phyloP scores from a whole-genome alignment of 2,797 vertebrate genomes.

The Petrocephalus schoutedeni region DNA sequence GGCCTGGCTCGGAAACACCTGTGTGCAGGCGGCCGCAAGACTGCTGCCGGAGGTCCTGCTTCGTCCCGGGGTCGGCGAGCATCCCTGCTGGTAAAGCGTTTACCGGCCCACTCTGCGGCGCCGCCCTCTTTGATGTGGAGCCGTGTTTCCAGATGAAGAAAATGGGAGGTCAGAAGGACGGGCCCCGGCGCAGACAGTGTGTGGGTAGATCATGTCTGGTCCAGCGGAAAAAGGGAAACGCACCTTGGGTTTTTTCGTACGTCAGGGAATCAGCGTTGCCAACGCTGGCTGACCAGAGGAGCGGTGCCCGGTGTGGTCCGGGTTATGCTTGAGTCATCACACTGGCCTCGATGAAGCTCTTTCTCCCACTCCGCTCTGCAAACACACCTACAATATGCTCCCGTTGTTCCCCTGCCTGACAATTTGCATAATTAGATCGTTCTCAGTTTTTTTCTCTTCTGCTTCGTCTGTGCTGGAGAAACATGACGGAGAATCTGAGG shows the following conservation, averaged over 20 bases:
- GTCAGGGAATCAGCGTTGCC: background rate
- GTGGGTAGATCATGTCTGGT: background rate
- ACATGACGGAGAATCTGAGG: background rate
- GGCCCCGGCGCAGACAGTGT: background rate
- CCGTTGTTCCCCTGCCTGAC: background rate
- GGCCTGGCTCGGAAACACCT: background rate
- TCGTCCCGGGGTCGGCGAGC: background rate
- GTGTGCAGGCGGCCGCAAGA: background rate
- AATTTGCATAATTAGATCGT: constrained; percentile 11
- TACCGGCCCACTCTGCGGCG: background rate
- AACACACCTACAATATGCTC: background rate
- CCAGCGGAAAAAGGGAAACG: background rate
- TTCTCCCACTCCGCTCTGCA: background rate
- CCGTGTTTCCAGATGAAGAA: background rate
- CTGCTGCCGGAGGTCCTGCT: background rate
- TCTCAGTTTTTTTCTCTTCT: background rate
- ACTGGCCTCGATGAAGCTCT: background rate
- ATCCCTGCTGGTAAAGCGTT: background rate
- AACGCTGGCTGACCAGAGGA: background rate
- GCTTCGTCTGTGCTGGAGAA: background rate
- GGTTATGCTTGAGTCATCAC: background rate
- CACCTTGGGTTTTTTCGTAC: background rate
- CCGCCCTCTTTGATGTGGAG: background rate
- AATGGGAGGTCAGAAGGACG: background rate
- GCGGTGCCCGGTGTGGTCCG: background rate